A percentile compares a stretch with the other conserved stretches of the same genome.
Conservation (phyloP, 2,797 vertebrate genomes). For the Urocyon cinereoargenteus region DNA sequence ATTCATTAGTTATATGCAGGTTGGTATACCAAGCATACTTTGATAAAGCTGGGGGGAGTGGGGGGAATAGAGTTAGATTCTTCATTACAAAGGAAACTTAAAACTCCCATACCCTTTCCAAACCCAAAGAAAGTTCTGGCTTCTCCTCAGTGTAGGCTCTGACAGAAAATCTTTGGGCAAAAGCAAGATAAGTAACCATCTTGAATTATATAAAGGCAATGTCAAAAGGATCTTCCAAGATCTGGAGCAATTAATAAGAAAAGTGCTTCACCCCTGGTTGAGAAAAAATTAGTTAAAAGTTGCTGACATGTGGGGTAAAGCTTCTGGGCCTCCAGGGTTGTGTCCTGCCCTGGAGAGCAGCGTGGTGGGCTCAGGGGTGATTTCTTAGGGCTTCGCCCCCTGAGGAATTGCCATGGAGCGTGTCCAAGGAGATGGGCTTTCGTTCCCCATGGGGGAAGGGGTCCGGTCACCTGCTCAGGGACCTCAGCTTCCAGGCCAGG, state of each 20-base stretch:
- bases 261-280: background rate
- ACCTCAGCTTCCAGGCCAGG: background rate
- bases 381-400: background rate
- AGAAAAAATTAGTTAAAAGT: background rate
- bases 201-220: background rate
- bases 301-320: background rate
- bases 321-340: background rate
- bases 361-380: background rate
- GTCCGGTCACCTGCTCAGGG: background rate
- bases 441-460: rapidly evolving
- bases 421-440: background rate
- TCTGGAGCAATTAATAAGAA: background rate
- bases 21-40: background rate
- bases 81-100: background rate
- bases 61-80: background rate
- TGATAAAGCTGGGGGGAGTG: background rate
- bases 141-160: background rate
- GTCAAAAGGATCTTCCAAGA: background rate
- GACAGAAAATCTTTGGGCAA: background rate
- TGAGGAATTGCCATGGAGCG: too few species aligned
- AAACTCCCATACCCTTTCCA: background rate
- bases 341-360: background rate
- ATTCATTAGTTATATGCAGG: background rate
- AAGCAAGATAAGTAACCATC: background rate
- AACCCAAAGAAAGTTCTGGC: background rate